A percentile compares a stretch with the other conserved stretches of the same genome.
Evolutionary conservation across 2,888 invertebrate species (phyloP).

Genomic region (Sphecodes monilicornis): DNA sequence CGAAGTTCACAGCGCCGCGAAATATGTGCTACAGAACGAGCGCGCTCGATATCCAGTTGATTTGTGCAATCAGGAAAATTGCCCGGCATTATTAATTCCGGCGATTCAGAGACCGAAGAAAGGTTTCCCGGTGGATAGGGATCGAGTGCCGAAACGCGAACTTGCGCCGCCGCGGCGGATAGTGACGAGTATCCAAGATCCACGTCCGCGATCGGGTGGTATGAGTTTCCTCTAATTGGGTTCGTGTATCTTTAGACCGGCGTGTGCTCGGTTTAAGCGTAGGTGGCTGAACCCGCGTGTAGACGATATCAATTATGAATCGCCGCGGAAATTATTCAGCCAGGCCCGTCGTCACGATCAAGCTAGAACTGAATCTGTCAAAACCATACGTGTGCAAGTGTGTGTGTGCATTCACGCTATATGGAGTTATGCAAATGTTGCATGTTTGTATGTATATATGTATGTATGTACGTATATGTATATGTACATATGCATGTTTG

Average conservation of each 20-base stretch:
- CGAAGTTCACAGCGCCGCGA: not conserved
- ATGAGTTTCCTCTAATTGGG: constrained; percentile 59
- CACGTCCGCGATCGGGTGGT: constrained; percentile 30
- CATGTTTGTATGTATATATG: not conserved
- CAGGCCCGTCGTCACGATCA: constrained; percentile 70
- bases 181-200: constrained; percentile 10
- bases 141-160: constrained; percentile 56
- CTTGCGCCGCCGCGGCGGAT: not conserved
- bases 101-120: constrained; percentile 32
- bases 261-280: constrained; percentile 21
- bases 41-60: constrained; percentile 18
- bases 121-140: constrained; percentile 4
- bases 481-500: not conserved
- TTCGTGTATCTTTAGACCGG: constrained; percentile 55
- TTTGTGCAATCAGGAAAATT: constrained; percentile 51
- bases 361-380: constrained; percentile 59
- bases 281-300: constrained; percentile 53
- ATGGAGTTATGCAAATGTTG: too few species aligned
- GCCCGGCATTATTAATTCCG: constrained; percentile 57
- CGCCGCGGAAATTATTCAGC: constrained; percentile 69
- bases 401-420: not conserved
- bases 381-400: constrained; percentile 15
- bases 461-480: not conserved
- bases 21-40: not conserved
- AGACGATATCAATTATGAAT: constrained; percentile 71